Percentiles rank a stretch among this genome's conserved stretches.
Evolutionary conservation across 2,113 vertebrate species (phyloP).

Genomic region (Ia io): DNA sequence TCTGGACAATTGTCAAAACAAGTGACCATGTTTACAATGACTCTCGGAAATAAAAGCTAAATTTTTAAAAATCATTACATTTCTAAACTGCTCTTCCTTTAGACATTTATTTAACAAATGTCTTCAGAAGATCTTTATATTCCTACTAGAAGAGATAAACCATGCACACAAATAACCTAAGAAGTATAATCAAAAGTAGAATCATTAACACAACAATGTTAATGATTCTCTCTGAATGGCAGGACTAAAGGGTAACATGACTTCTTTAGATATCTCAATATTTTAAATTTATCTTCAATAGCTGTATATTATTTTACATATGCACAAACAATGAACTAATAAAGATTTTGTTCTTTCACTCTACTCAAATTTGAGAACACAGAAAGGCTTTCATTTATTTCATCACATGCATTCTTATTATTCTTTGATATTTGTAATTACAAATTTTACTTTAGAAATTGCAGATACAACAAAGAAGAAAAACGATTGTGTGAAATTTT

Average conservation of each 20-base stretch:
- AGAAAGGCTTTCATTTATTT: background rate
- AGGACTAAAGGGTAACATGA: background rate
- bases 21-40: background rate
- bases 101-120: background rate
- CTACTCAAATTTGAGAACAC: background rate
- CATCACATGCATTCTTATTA: background rate
- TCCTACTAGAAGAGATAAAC: background rate
- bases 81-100: background rate
- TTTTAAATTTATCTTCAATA: background rate
- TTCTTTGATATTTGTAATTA: background rate
- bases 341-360: background rate
- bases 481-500: background rate
- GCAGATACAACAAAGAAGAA: background rate
- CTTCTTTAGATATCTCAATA: background rate
- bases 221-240: background rate
- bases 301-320: background rate
- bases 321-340: background rate
- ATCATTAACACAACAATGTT: background rate
- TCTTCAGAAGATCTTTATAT: background rate
- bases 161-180: background rate
- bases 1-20: conserved; percentile 44
- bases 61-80: background rate
- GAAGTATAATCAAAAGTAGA: background rate
- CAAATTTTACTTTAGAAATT: background rate
- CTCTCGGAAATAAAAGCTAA: background rate